Percentiles rank a stretch among this genome's conserved stretches.
Conservation (phyloP, 2,888 invertebrate species). For the Lepetodrilus schrolli region DNA sequence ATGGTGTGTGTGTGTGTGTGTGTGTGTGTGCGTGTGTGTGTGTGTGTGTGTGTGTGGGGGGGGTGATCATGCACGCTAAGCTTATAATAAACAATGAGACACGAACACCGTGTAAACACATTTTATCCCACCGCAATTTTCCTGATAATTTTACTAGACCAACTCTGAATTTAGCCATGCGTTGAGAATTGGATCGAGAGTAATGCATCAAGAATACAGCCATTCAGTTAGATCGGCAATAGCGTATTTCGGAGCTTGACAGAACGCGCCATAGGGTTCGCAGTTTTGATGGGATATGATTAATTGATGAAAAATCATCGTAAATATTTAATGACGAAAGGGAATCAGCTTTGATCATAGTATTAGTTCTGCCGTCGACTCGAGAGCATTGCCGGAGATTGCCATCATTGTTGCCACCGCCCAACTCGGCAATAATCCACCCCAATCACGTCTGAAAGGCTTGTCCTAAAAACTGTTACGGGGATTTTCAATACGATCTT, state of each 20-base stretch:
- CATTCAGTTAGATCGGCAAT: background rate
- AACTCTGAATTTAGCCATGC: background rate
- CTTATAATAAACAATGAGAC: background rate
- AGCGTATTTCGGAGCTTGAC: background rate
- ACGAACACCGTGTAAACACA: conserved; percentile 3
- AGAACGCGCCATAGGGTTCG: conserved; percentile 22
- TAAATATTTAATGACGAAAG: conserved; percentile 39
- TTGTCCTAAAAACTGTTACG: conserved; percentile 8
- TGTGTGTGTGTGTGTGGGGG: too few relatives aligned
- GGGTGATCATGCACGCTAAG: background rate
- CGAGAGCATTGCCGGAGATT: background rate
- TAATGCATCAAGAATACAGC: background rate
- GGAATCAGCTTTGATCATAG: conserved; percentile 28
- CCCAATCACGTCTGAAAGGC: background rate
- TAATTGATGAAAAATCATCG: conserved; percentile 37
- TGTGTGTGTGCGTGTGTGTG: too few relatives aligned
- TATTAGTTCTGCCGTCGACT: background rate
- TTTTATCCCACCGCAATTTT: background rate
- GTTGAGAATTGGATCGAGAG: background rate
- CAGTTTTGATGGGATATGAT: conserved; percentile 36
- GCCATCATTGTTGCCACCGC: background rate
- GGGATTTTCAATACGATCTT: background rate
- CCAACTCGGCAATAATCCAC: background rate
- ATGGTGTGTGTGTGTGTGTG: too few relatives aligned
- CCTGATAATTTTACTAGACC: background rate